phyloP scores from a whole-genome alignment of 1,140 invertebrate genomes.

The Meloidogyne hapla region DNA sequence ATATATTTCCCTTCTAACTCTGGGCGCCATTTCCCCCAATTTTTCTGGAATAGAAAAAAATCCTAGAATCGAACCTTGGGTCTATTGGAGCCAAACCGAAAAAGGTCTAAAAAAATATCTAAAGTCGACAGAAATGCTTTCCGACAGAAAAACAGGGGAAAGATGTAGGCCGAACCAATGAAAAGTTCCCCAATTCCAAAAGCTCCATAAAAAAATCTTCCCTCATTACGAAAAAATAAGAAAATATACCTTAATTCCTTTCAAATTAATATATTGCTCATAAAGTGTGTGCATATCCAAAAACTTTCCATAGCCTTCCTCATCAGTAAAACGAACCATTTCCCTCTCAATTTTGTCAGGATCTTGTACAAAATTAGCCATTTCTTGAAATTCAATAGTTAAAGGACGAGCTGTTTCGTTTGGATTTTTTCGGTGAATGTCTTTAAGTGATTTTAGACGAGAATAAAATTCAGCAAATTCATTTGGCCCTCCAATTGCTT shows the following conservation, averaged over 20 bases:
- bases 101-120: too few species aligned
- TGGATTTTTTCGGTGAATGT: conserved; percentile 91
- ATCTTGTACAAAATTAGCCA: conserved; percentile 57
- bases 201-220: conserved; percentile 4
- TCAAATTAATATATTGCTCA: conserved; percentile 91
- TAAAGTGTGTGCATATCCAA: conserved; percentile 96
- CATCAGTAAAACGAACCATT: conserved; percentile 91
- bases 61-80: too few species aligned
- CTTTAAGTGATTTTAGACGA: conserved; percentile 87
- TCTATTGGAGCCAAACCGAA: too few species aligned
- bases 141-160: too few species aligned
- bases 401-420: conserved; percentile 75
- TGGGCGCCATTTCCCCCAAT: too few species aligned
- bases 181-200: background rate
- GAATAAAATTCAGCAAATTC: conserved; percentile 96
- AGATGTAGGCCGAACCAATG: too few species aligned
- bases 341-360: conserved; percentile 57
- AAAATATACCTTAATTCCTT: conserved; percentile 81
- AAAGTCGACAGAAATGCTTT: too few species aligned
- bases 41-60: background rate
- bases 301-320: conserved; percentile 98
- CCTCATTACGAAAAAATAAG: conserved; percentile 8
- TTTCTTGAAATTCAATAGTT: conserved; percentile 54
- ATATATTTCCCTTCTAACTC: too few species aligned
- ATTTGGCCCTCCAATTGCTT: conserved; percentile 82